Base-by-base conservation (phyloP, 2,797 vertebrate genomes). In the Melanotaenia maccullochi region DNA sequence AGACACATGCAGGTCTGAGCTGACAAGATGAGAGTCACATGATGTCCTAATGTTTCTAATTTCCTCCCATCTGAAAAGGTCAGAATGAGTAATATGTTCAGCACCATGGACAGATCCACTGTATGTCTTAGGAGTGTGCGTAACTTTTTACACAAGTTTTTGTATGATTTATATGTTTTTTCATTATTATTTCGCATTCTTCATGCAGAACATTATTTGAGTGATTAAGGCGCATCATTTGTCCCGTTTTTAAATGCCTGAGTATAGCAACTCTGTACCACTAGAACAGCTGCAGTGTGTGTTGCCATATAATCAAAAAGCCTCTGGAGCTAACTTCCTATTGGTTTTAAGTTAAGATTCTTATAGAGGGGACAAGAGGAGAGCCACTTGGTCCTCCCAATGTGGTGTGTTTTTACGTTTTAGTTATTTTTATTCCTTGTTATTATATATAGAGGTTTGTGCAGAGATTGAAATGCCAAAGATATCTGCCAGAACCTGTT, bases 41-140 rank as follows among this genome's bases (percentile, higher is more conserved):
- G 65, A 73, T 74, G 51, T 44, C 49, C 44, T 71, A 30, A 58
- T 78, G 54, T 85, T 79, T 71, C 51, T 58, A 42, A n/a, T 28
- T 57, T 28, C 33, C 51, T 71, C 81, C 28, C 28, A 56, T 57
- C 16, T 11, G 49, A 68, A 71, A 49, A 30, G 47, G 72, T 70
- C 60, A 47, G 67, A 76, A 73, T 71, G 55, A 76, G 32, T 30
- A 51, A 51, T 33, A 35, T 12, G 44, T 78, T 81, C 78, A 87
- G 86, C 28, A 85, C 80, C 68, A 71, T 5, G 74, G 84, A 88
- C 72, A 77, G 75, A 64, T 73, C 72, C 52, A 25, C 16, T 47
- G 8, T 20, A 18, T 20, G 3, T 65, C 32, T 71, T 32, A 61
- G 11, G 38, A 59, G 51, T 30, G 30, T 4, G 4, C 16, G 13